Conservation (phyloP, 2,888 invertebrate genomes). For the Drosophila tripunctata region DNA sequence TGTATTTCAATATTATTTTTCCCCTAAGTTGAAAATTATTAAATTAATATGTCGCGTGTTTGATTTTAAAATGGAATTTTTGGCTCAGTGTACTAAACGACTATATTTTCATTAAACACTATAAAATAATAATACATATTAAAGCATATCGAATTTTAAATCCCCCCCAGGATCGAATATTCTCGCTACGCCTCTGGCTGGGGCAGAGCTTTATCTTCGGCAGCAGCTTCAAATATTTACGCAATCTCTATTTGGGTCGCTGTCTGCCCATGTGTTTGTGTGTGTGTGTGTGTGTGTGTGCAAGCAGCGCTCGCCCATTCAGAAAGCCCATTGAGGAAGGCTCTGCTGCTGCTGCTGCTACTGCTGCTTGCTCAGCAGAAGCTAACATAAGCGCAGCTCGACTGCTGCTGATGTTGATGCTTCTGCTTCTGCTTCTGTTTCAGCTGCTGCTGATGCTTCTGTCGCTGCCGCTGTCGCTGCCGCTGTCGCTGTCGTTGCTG, state of each 20-base stretch:
- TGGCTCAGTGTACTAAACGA: too few relatives aligned
- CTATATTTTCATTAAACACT: too few relatives aligned
- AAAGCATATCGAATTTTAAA: too few relatives aligned
- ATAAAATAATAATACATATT: too few relatives aligned
- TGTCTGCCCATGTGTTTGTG: not conserved
- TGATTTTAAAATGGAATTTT: too few relatives aligned
- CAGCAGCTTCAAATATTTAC: not conserved
- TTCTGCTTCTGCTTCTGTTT: not conserved
- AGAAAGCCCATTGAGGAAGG: conserved; percentile 51
- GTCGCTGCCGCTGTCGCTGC: not conserved
- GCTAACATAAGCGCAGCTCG: conserved; percentile 29
- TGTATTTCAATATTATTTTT: too few relatives aligned
- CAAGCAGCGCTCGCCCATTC: conserved; percentile 38
- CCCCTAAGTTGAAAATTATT: too few relatives aligned
- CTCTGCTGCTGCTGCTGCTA: too few relatives aligned
- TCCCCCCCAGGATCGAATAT: too few relatives aligned
- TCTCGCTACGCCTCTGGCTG: too few relatives aligned
- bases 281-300: conserved; percentile 5
- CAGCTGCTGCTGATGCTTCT: not conserved
- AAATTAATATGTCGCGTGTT: too few relatives aligned
- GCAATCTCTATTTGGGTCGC: not conserved
- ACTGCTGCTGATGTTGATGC: not conserved
- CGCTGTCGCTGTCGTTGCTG: conserved; percentile 30
- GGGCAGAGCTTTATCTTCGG: conserved; percentile 7
- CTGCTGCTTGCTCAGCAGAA: conserved; percentile 27